Base-by-base conservation (phyloP, 1,140 invertebrate species). In the Drosophila pruinosa region DNA sequence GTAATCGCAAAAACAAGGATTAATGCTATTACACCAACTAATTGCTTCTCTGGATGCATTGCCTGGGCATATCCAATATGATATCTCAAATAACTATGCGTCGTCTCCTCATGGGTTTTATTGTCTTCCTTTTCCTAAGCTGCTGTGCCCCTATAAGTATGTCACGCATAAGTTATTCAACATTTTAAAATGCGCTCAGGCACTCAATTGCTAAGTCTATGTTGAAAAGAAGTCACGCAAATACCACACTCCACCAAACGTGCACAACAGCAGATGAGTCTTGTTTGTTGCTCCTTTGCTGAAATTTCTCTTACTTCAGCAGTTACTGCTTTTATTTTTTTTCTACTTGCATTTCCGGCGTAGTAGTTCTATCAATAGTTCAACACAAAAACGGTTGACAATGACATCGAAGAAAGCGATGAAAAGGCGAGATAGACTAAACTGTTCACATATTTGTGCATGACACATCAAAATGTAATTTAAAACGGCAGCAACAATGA, bases 281-380 rank as follows among this genome's bases (percentile, higher is more conserved):
- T 43, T 43, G 43, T 5, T 31, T 28, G 14, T 12, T 43, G 22
- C 22, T 12, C 4, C 21, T 34, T 41, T 48, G n/a, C 7, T 36
- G 48, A 4, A 28, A 50, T n/a, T n/a, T 64, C n/a, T 31, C 31
- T 17, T 4, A 39, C 36, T 22, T 5, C 2, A 19, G n/a, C 6
- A 15, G 19, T 34, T 12, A 12, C 3, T 34, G 14, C n/a, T n/a
- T n/a, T 26, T 57, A 14, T 47, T 56, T n/a, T 6, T 41, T 36
- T 41, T 14, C 39, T 22, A 36, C 21, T n/a, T 45, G 52, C 12
- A 24, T 34, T 28, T 24, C n/a, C n/a, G n/a, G 45, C 50, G 26
- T 12, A 21, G 38, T 34, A 34, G 24, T 85, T 81, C 73, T n/a
- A 57, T 63, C 53, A 61, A 79, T 72, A 61, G 41, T n/a, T n/a